Base-by-base conservation (phyloP, 2,888 invertebrate genomes). In the Leistus spinibarbis region DNA sequence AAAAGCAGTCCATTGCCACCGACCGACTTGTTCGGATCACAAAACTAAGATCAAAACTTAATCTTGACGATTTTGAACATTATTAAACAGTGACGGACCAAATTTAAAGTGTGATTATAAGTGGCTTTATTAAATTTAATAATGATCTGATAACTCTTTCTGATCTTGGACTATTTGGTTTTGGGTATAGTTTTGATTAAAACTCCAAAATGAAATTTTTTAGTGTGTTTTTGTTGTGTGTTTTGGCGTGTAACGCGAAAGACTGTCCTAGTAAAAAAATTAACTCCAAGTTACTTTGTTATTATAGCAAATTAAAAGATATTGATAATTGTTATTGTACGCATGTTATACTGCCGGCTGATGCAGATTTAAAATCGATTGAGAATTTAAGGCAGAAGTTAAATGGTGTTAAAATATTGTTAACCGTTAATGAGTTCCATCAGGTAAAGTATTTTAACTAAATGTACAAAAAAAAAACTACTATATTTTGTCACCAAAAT, bases 371-470 rank as follows among this genome's bases (percentile, higher is more conserved):
- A 23, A 81, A 83, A 77, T 69, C 80, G 13, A 81, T 85, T 79
- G 89, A 89, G 82, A 86, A 86, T 77, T 86, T 88, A 79, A 86
- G 86, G 80, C 87, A 87, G 78, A 84, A 83, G 76, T 86, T 87
- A 77, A 87, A 88, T 23, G 85, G 86, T 74, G 83, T 88, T 79
- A 90, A 90, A 84, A 86, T 90, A 78, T 83, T 90, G 77, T 81
- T 90, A 77, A 87, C 88, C 76, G 87, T 89, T 69, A 84, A 86
- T 78, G 89, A 89, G 77, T 86, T 85, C 77, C 89, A 90, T 82
- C 88, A 90, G 89, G 90, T 90, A 84, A 83, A 85, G 24, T 56
- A 54, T 54, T 60, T 60, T 13, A 40, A 40, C 40, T 0, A 40
- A 40, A 40, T 13, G 10, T 5, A 40, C 24, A 24, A 24, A 1